These are phyloP conservation scores for Bos javanicus DNA, from an alignment of 2,113 vertebrate species.

Conservation along the genomic window DNA sequence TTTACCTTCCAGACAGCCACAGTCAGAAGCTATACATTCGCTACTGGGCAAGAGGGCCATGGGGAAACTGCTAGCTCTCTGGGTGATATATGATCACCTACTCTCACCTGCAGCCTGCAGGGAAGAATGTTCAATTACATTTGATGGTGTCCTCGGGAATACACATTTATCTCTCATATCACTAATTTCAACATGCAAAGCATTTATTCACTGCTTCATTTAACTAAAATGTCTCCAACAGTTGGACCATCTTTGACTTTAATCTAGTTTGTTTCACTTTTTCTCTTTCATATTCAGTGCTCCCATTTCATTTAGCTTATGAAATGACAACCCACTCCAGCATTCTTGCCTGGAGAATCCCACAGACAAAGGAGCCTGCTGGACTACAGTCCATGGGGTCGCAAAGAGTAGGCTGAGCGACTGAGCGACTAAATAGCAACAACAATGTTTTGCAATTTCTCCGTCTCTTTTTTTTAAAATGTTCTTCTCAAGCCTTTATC, in stretches of 20 bases:
- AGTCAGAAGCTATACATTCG: not conserved
- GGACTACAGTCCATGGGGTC: too few relatives aligned
- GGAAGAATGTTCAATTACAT: not conserved
- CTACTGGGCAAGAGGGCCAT: not conserved
- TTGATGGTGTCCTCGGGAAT: not conserved
- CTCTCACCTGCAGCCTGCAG: not conserved
- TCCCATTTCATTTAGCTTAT: not conserved
- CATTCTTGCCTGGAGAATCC: too few relatives aligned
- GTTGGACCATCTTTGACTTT: not conserved
- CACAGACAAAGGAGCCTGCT: too few relatives aligned
- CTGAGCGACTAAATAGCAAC: too few relatives aligned
- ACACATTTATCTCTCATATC: not conserved
- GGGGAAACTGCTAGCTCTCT: not conserved
- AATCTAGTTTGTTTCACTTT: not conserved
- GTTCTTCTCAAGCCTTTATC: not conserved
- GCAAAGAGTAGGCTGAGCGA: accelerated
- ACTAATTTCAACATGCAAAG: not conserved
- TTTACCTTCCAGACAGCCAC: not conserved
- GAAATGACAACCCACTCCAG: too few relatives aligned
- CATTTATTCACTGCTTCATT: not conserved
- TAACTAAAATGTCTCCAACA: not conserved
- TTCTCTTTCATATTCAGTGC: not conserved
- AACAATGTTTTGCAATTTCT: not conserved
- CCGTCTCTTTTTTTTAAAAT: not conserved
- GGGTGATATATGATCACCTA: not conserved